Percentiles rank a stretch among this genome's conserved stretches.
Evolutionary conservation across 2,797 vertebrate species (phyloP).

Genomic region (Tinamus major): DNA sequence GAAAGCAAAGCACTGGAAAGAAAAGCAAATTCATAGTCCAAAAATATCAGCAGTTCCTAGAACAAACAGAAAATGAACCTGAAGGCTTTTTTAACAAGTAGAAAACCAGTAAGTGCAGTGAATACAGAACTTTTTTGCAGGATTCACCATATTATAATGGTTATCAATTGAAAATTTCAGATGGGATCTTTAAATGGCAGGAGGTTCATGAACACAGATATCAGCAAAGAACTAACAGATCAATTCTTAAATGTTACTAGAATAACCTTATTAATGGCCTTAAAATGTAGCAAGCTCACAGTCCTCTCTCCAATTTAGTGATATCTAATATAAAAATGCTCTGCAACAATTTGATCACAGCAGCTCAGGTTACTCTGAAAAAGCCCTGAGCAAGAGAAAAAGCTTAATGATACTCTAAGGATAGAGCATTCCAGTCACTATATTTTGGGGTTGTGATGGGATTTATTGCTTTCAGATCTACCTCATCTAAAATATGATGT

Average conservation of each 20-base stretch:
- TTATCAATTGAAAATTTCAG: constrained; percentile 51
- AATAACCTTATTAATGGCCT: constrained; percentile 44
- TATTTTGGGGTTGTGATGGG: not conserved
- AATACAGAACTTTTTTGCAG: constrained; percentile 1
- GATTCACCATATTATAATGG: not conserved
- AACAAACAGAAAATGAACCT: not conserved
- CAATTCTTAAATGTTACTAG: constrained; percentile 27
- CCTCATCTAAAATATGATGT: not conserved
- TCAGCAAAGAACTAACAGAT: constrained; percentile 51
- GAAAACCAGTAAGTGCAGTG: constrained; percentile 1
- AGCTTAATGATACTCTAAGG: not conserved
- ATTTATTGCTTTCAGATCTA: constrained; percentile 17
- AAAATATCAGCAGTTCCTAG: not conserved
- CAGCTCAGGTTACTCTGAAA: constrained; percentile 2
- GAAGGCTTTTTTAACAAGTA: not conserved
- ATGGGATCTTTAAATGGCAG: constrained; percentile 50
- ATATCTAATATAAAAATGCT: constrained; percentile 8
- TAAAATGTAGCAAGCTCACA: constrained; percentile 14
- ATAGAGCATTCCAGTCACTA: not conserved
- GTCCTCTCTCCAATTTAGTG: not conserved
- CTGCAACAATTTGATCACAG: not conserved
- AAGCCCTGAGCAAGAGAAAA: constrained; percentile 41
- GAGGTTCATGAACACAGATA: constrained; percentile 38
- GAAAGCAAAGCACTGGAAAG: not conserved
- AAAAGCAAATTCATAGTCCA: not conserved